Evolutionary conservation across 1,140 invertebrate species (phyloP).

Genomic region (Drosophila littoralis): DNA sequence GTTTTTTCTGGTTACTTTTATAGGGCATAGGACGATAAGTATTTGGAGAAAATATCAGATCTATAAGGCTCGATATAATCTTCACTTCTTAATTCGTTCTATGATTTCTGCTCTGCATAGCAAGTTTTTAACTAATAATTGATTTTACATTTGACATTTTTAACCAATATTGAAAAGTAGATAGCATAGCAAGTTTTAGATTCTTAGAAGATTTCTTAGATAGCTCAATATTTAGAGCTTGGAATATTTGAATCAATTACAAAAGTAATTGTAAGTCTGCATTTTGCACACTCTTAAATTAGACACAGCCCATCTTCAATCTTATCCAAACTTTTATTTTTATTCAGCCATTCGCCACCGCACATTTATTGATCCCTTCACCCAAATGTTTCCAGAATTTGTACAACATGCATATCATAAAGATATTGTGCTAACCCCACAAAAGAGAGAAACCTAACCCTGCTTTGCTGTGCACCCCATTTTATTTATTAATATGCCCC

Average conservation of each 20-base stretch:
- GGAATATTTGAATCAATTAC: background rate
- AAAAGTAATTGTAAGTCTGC: background rate
- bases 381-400: conserved; percentile 10
- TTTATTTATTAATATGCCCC: conserved; percentile 63
- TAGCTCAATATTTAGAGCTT: background rate
- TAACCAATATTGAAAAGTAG: too few relatives aligned
- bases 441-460: background rate
- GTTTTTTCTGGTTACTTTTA: too few relatives aligned
- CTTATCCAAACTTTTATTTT: background rate
- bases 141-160: too few relatives aligned
- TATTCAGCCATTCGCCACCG: background rate
- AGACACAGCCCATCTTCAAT: background rate
- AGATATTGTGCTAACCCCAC: conserved; percentile 9
- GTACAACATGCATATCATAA: conserved; percentile 27
- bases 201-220: too few relatives aligned
- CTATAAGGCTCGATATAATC: too few relatives aligned
- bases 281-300: conserved; percentile 6
- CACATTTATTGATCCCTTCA: conserved; percentile 31
- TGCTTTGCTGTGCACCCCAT: conserved; percentile 26
- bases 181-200: too few relatives aligned
- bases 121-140: too few relatives aligned
- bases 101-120: too few relatives aligned
- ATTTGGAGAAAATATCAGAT: too few relatives aligned
- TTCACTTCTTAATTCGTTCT: too few relatives aligned
- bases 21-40: too few relatives aligned